Conservation (phyloP, 2,113 vertebrate genomes). For the Capreolus pygargus region DNA sequence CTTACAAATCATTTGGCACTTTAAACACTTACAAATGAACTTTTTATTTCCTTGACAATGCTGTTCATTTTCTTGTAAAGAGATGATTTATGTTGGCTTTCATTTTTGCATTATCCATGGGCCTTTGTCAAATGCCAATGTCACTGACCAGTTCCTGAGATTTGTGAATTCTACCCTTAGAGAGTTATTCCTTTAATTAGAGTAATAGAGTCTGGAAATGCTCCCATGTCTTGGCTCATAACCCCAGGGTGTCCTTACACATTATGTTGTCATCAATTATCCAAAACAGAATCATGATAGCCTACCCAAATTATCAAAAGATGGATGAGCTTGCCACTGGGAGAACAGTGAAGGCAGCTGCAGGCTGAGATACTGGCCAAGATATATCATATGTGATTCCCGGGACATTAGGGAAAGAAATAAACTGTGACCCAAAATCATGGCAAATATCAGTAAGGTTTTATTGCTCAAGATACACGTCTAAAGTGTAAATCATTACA, state of each 20-base stretch:
- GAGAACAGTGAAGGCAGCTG: constrained; percentile 7
- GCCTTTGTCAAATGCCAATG: neutral
- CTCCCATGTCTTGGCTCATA: constrained; percentile 33
- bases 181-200: constrained; percentile 42
- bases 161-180: constrained; percentile 22
- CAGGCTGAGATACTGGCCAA: neutral
- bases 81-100: constrained; percentile 29
- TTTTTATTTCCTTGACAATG: constrained; percentile 41
- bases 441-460: neutral
- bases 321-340: constrained; percentile 37
- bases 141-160: neutral
- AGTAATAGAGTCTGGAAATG: constrained; percentile 23
- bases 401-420: neutral
- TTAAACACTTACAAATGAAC: neutral
- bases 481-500: neutral
- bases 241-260: constrained; percentile 32
- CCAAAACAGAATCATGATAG: neutral
- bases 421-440: neutral
- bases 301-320: constrained; percentile 37
- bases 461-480: neutral
- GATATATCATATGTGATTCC: neutral
- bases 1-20: constrained; percentile 6
- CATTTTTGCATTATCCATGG: neutral
- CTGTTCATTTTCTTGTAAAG: constrained; percentile 30
- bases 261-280: constrained; percentile 47